Evolutionary conservation across 2,797 vertebrate genomes (phyloP).

Genomic region (Acomys russatus): DNA sequence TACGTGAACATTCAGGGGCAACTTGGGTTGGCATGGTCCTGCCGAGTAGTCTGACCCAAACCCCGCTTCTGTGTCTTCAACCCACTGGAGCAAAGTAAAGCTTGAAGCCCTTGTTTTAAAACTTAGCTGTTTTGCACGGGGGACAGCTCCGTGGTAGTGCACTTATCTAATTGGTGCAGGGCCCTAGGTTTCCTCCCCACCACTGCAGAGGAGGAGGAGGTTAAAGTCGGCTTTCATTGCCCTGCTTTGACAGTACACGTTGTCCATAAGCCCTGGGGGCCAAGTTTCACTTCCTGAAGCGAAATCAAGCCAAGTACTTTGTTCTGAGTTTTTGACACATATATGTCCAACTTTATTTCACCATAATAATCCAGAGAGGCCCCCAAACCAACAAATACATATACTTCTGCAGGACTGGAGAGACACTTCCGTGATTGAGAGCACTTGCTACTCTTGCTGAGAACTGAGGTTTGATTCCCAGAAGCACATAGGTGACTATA

Average conservation of each 20-base stretch:
- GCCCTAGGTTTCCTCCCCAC: neutral
- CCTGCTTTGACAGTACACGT: neutral
- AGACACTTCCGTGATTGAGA: neutral
- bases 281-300: slow-evolving; percentile 28
- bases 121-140: too few species aligned
- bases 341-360: neutral
- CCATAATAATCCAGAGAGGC: fast-evolving
- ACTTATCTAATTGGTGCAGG: neutral
- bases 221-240: neutral
- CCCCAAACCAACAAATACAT: neutral
- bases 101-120: neutral
- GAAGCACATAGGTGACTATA: neutral
- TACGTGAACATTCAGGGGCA: neutral
- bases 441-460: neutral
- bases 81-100: neutral
- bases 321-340: neutral
- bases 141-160: too few species aligned
- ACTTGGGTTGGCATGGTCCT: neutral
- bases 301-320: neutral
- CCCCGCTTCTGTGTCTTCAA: neutral
- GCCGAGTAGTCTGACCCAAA: neutral
- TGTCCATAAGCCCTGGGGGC: neutral
- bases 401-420: neutral
- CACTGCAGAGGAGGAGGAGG: neutral
- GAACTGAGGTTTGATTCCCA: neutral